phyloP scores from a whole-genome alignment of 2,888 invertebrate genomes.

The Odontomyia ornata region DNA sequence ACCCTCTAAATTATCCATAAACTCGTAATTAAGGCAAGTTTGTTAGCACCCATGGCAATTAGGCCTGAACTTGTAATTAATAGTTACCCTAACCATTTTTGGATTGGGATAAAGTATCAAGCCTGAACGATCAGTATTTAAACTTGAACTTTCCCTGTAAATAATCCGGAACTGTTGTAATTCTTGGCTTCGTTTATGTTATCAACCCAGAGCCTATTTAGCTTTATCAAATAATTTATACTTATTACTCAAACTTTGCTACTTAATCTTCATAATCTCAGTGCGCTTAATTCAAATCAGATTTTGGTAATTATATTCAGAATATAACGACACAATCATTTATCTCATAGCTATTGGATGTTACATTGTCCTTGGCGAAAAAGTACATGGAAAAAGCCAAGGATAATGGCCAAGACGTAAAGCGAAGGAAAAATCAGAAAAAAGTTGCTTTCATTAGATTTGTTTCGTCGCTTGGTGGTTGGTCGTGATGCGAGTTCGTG shows the following conservation, averaged over 20 bases:
- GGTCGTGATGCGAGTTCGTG: not conserved
- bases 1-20: no score
- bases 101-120: no score
- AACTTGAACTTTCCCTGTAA: no score
- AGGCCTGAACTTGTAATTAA: no score
- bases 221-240: slow-evolving; percentile 22
- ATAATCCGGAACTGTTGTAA: no score
- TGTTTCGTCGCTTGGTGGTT: not conserved
- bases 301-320: slow-evolving; percentile 23
- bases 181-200: not conserved
- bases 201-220: not conserved
- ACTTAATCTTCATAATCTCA: slow-evolving; percentile 39
- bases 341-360: slow-evolving; percentile 22
- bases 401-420: not conserved
- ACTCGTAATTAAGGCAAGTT: no score
- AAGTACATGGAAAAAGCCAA: no score
- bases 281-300: slow-evolving; percentile 26
- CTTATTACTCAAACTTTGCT: slow-evolving; percentile 27
- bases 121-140: no score
- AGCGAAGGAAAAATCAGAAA: not conserved
- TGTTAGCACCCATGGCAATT: no score
- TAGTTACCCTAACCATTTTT: no score
- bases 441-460: not conserved
- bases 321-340: slow-evolving; percentile 15
- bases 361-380: not conserved